Evolutionary conservation across 1,140 invertebrate genomes (phyloP), one percentile per base, ranked within the genome.

Genomic region (Frieseomelitta varia): DNA sequence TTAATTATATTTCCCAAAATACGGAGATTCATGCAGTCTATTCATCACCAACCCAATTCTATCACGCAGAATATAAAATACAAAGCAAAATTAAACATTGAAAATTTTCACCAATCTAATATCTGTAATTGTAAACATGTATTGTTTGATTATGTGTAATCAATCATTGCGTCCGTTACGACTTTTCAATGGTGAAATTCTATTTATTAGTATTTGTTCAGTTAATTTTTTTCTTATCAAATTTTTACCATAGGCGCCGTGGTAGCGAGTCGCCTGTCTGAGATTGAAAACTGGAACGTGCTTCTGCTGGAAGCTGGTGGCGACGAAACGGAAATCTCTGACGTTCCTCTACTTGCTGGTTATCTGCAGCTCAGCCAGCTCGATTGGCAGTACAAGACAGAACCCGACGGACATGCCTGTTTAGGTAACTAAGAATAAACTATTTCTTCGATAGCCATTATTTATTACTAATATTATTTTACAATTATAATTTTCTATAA

Each of bases 331-430:
- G 97, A 98, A 92, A 97, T 98, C 86, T 98, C 97, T 0, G 97
- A 98, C 90, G 97, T 99, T 0, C 98, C 98, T 3, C 93, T 98
- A 1, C 96, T 98, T 85, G 98, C 98, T 0, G 98, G 97, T 1
- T 98, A 98, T 90, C 93, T 99, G 12, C 98, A 99, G 92, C 95
- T 98, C 14, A 98, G 97, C 81, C 97, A 98, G 91, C 93, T 98
- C 19, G 98, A 99, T 92, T 99, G 98, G 98, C 96, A 97, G 90
- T 99, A 98, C 92, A 98, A 98, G 93, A 98, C 98, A 4, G 98
- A 98, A 92, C 97, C 98, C 0, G 97, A 98, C 92, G 97, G 97
- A 76, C 97, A 96, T 8, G 96, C 97, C 0, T 98, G 98, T 92
- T 95, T 98, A 89, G 98, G 97, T 96, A 94, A 93, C 56, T 53